Base-by-base conservation (phyloP, 2,888 invertebrate species). In the Metalampra italica region DNA sequence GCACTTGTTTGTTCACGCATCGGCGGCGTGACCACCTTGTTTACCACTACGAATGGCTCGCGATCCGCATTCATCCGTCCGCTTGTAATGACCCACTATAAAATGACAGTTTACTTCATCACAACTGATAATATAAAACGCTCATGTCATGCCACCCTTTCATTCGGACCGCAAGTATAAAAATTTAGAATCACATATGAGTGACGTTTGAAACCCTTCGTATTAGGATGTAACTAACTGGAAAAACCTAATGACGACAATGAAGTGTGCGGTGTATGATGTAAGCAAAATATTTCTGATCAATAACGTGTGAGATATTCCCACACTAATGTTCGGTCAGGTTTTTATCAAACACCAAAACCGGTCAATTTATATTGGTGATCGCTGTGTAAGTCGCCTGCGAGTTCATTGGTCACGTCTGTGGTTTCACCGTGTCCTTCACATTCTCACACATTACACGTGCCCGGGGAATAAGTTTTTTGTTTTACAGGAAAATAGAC, bases 1-100 rank as follows among this genome's bases (percentile, higher is more conserved):
- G 65, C 77, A 82, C 80, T 87, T 87, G 87, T 87, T 87, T 88
- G 83, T 87, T 82, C 87, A 88, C 87, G 88, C 83, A 78, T 66
- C 66, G 71, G 46, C 77, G 57, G 75, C 86, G 79, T 87, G 88
- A 76, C 70, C 76, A 73, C 71, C 78, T 85, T 86, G 83, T 87
- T 85, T 85, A 86, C 82, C 39, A 39, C 74, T 71, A 64, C 75
- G 65, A 68, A 67, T 76, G 76, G 11, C 62, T 70, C 76, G 72
- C 71, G 68, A 72, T 70, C 66, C 67, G 67, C 71, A 77, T 74
- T 76, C 77, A 74, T 73, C 68, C 68, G 61, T 67, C 61, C 64
- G 62, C 57, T 61, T 60, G 66, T 69, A 66, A 66, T 70, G 62
- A 64, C 40, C 46, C 43, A 50, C 62, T 64, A 62, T 59, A 65